Percentiles rank a stretch among this genome's conserved stretches.
Conservation (phyloP, 2,113 vertebrate genomes). For the Periophthalmodon schlosseri region DNA sequence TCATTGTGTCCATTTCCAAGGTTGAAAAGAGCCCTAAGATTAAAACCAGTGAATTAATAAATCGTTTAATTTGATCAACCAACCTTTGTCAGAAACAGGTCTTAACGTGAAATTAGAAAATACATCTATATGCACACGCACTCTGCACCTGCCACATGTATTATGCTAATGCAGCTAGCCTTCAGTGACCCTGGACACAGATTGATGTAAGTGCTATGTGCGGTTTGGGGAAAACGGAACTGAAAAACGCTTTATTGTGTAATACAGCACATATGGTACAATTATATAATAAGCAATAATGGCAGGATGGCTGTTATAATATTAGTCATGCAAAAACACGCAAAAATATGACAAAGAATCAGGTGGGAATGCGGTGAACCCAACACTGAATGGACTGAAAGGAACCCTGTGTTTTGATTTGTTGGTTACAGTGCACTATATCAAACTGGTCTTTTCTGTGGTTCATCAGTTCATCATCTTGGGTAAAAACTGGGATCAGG, state of each 20-base stretch:
- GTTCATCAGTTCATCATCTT: not conserved
- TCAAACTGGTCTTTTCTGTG: not conserved
- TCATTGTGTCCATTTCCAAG: conserved; percentile 38
- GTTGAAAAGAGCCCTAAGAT: conserved; percentile 41
- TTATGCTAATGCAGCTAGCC: conserved; percentile 41
- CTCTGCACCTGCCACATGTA: conserved; percentile 23
- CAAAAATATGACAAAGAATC: not conserved
- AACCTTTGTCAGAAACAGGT: conserved; percentile 21
- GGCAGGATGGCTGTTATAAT: not conserved
- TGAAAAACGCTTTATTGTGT: not conserved
- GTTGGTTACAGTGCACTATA: not conserved
- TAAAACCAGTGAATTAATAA: conserved; percentile 55
- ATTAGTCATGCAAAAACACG: not conserved
- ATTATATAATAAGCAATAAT: not conserved
- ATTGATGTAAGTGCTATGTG: conserved; percentile 10
- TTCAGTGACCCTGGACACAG: conserved; percentile 22
- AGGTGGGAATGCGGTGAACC: not conserved
- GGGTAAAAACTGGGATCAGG: not conserved
- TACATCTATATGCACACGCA: conserved; percentile 1
- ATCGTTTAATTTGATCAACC: conserved; percentile 54
- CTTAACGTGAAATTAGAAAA: conserved; percentile 28
- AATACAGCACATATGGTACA: not conserved
- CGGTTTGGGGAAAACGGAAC: not conserved
- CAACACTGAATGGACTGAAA: not conserved
- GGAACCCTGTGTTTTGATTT: not conserved